Base-by-base conservation (phyloP, 2,113 vertebrate species). In the Istiophorus platypterus region DNA sequence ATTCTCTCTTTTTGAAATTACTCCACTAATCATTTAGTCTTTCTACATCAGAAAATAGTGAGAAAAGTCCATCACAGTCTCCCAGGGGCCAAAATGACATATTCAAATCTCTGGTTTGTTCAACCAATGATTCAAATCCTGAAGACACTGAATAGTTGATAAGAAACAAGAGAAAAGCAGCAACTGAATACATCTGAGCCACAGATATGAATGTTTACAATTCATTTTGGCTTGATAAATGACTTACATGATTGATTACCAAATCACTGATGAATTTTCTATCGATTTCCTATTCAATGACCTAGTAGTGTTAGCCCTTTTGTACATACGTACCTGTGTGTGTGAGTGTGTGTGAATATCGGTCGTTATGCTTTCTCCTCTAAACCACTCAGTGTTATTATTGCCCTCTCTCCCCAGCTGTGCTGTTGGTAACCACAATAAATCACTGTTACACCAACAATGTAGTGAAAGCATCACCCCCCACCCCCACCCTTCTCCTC, bases 351-450 rank as follows among this genome's bases (percentile, higher is more conserved):
- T 80, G 54, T 78, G 0, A 10, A 20, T 57, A n/a, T 66, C 67
- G 57, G 49, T 84, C 10, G 4, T 78, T 70, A 59, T 74, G 42
- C 49, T 65, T 79, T 80, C 84, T 74, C 85, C 82, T 90, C 78
- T 52, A 82, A 86, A 88, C 73, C 82, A 86, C 81, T 88, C 82
- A 78, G 63, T 65, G 37, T 88, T 88, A 86, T 86, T 80, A 91
- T 84, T 78, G 54, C 45, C 85, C 27, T 62, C 73, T 49, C 62
- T 63, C 72, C 63, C 37, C 56, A 39, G 80, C 65, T 64, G 81
- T 47, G 54, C 64, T 61, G 47, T 67, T 74, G 72, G 70, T 81
- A 70, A 84, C 80, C 45, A 76, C 75, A 68, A 89, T 89, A 87
- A 84, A 88, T 89, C 89, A 85, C 72, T 4, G 26, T 29, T 70